These are phyloP conservation scores for Chondrilla cf. caribensis DNA, from an alignment of 37 sponge, comb jelly and placozoan genomes.

Conservation along the genomic window DNA sequence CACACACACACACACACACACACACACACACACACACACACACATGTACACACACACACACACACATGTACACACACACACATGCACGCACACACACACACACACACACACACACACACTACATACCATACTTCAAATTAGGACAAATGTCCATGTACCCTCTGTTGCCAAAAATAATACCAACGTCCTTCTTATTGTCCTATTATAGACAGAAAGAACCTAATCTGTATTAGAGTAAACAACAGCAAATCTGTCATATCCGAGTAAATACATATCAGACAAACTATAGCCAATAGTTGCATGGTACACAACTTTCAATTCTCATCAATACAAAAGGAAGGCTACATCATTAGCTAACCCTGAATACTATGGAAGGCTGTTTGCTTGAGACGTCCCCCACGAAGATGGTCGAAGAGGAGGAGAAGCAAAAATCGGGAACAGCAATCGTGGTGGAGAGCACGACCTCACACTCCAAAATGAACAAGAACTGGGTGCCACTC, in stretches of 20 bases:
- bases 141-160: neutral
- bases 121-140: neutral
- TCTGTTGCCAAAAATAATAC: conserved; percentile 11
- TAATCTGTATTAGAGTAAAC: neutral
- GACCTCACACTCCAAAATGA: neutral
- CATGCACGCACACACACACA: neutral
- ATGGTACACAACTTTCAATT: too few species aligned
- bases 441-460: neutral
- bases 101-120: neutral
- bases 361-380: neutral
- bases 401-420: neutral
- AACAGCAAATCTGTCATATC: too few species aligned
- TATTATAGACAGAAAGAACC: neutral
- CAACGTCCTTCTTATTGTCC: neutral
- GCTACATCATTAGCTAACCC: neutral
- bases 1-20: neutral
- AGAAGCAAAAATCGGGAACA: conserved; percentile 19
- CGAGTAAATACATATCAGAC: too few species aligned
- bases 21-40: neutral
- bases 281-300: too few species aligned
- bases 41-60: neutral
- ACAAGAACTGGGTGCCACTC: neutral
- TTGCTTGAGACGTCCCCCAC: neutral
- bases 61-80: neutral
- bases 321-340: too few species aligned